A percentile compares a stretch with the other conserved stretches of the same genome.
Evolutionary conservation across 1,140 invertebrate genomes (phyloP).

Genomic region (Bicyclus anynana): DNA sequence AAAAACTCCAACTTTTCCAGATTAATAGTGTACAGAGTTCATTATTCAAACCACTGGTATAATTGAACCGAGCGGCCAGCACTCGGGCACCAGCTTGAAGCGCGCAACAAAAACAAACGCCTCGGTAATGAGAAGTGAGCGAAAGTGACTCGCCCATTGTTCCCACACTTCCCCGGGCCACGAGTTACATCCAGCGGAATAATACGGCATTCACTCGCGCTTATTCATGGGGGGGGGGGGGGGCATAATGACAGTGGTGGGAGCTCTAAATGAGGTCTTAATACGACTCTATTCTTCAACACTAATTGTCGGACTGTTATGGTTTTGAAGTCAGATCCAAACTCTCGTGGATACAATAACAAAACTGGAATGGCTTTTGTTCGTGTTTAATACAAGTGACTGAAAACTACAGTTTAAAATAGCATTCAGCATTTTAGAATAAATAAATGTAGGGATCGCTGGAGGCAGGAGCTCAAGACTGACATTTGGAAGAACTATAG

Average conservation of each 20-base stretch:
- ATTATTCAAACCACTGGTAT: too few relatives aligned
- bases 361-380: not conserved
- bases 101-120: not conserved
- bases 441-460: too few relatives aligned
- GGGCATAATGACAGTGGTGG: conserved; percentile 22
- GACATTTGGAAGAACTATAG: too few relatives aligned
- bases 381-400: not conserved
- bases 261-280: conserved; percentile 27
- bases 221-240: conserved; percentile 15
- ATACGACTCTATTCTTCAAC: conserved; percentile 19
- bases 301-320: conserved; percentile 16
- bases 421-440: too few relatives aligned
- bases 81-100: not conserved
- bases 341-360: not conserved
- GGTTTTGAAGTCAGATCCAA: not conserved
- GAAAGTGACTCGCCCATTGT: conserved; percentile 23
- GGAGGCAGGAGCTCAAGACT: too few relatives aligned
- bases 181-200: conserved; percentile 12
- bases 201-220: conserved; percentile 16
- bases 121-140: conserved; percentile 10
- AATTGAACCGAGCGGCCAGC: not conserved
- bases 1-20: too few relatives aligned
- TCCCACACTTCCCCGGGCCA: conserved; percentile 15
- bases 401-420: too few relatives aligned
- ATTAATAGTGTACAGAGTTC: too few relatives aligned